Base-by-base conservation (phyloP, 2,888 invertebrate species). In the Limnephilus lunatus region DNA sequence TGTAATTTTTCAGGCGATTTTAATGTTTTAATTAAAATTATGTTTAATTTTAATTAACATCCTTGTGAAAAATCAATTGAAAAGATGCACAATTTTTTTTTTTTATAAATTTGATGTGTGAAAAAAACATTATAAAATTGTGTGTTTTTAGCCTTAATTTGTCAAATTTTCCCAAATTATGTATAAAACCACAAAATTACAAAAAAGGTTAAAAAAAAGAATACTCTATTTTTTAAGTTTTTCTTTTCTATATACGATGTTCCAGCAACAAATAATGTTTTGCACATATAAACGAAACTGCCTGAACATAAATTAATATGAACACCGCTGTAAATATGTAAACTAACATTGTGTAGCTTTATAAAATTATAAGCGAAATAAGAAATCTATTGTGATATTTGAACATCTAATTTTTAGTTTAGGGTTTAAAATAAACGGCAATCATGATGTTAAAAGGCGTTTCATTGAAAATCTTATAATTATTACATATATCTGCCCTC, bases 321-420 rank as follows among this genome's bases (percentile, higher is more conserved):
- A 53, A 80, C 35, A 39, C 35, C 81, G n/a, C 32, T 89, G 81
- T 89, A 89, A 35, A 81, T 89, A 89, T 89, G 81, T 89, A 81
- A 89, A 89, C 80, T 88, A 86, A 39, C 68, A 68, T 25, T n/a
- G 68, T 89, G 88, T 89, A 80, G n/a, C 86, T 3, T 48, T 31
- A 88, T 88, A 80, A 89, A 80, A 89, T 80, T n/a, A 39, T 89
- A 87, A 89, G 88, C 39, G 88, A 89, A 35, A 89, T 81, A 89
- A 89, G 88, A 89, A 89, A 89, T 89, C 88, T 80, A 89, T 89
- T 89, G 88, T 89, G 88, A 89, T 89, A 89, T 89, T 80, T 81
- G 39, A 89, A 80, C 88, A 89, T 89, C 83, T 83, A 32, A 83
- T 83, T 83, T 87, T 87, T 35, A 89, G 35, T 81, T 89, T 89